A percentile compares a stretch with the other conserved stretches of the same genome.
Evolutionary conservation across 1,140 invertebrate species (phyloP).

Genomic region (Panulirus ornatus): DNA sequence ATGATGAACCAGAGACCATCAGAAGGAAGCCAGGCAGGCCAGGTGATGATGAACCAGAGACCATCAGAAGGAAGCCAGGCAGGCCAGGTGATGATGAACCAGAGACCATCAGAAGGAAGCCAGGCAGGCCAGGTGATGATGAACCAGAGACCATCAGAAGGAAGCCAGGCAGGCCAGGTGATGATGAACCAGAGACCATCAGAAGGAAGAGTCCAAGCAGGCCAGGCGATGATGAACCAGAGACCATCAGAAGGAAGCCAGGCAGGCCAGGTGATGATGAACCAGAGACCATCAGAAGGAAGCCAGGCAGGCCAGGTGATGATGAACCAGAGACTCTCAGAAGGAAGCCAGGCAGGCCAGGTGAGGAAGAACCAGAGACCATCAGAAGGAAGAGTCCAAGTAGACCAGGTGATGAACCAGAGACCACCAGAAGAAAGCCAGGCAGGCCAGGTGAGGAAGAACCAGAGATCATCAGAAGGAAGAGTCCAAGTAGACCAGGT

Average conservation of each 20-base stretch:
- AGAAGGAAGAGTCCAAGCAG: slow-evolving; percentile 27
- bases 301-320: no score
- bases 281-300: no score
- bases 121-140: neutral
- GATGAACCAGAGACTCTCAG: no score
- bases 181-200: neutral
- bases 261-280: no score
- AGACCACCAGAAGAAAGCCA: neutral
- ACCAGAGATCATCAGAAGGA: neutral
- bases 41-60: neutral
- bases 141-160: neutral
- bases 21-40: neutral
- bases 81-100: neutral
- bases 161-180: neutral
- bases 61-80: neutral
- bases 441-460: neutral
- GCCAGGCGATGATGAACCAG: neutral
- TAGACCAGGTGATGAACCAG: neutral
- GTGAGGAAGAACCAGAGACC: neutral
- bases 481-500: neutral
- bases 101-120: neutral
- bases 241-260: neutral
- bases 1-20: neutral
- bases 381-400: neutral
- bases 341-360: no score